Base-by-base conservation (phyloP, 2,113 vertebrate species). In the Myanophis thanlyinensis region DNA sequence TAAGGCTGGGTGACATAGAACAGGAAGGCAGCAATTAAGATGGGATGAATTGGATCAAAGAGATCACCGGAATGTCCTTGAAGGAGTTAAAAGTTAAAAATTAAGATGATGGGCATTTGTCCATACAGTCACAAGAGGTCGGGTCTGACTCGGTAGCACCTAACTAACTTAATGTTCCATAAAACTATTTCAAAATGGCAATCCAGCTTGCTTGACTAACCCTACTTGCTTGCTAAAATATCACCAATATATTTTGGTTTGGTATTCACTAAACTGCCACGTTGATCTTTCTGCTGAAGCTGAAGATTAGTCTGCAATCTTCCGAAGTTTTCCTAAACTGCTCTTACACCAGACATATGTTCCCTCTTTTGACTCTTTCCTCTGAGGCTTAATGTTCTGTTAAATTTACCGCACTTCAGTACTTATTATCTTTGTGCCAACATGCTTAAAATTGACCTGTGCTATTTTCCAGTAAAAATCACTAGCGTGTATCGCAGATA, bases 271-370 rank as follows among this genome's bases (percentile, higher is more conserved):
- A 95, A 5, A 27, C 93, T 95, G 93, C 87, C 85, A 90, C 80
- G 53, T 95, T 95, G 94, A 94, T 94, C 96, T 95, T 93, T 94
- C 44, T 22, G 95, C 93, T 94, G 93, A 95, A 92, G 92, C 62
- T 90, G 93, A 94, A 94, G 91, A 94, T 93, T 93, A 95, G 95
- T 96, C 93, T 96, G 93, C 94, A 93, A 94, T 95, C 95, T 95
- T 93, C 12, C 94, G 93, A 94, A 92, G 94, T 94, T 95, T 95
- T 95, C 92, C 89, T 92, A 94, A 95, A 87, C 44, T 85, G 87
- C 23, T 15, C 56, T 92, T 95, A 89, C 94, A 93, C 90, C 30
- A 95, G 93, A 95, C 94, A 95, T 89, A n/a, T 93, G 85, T 95
- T 95, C 62, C 35, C 92, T 95, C 94, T 94, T 93, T 92, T 95